phyloP scores from a whole-genome alignment of 2,113 vertebrate species.

The Oryzias melastigma region DNA sequence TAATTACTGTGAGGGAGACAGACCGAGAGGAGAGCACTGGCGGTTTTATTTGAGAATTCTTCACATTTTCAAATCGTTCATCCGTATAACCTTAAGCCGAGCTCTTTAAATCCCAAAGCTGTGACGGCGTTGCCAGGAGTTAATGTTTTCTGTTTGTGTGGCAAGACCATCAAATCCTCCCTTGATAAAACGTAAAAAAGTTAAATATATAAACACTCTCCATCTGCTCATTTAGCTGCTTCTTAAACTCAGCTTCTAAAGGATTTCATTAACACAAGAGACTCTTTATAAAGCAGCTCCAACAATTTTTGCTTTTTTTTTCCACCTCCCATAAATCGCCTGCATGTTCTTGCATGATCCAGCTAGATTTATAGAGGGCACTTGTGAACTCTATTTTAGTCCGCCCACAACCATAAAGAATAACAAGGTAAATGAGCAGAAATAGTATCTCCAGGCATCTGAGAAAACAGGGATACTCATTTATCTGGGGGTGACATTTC shows the following conservation, averaged over 20 bases:
- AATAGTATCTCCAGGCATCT: constrained; percentile 27
- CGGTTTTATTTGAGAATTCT: constrained; percentile 23
- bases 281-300: constrained; percentile 22
- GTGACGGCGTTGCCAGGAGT: constrained; percentile 33
- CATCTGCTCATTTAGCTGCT: constrained; percentile 46
- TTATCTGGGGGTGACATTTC: constrained; percentile 10
- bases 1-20: constrained; percentile 85
- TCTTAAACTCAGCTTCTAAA: constrained; percentile 32
- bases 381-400: constrained; percentile 35
- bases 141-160: constrained; percentile 35
- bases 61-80: constrained; percentile 22
- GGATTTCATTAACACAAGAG: constrained; percentile 23
- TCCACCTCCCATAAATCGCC: constrained; percentile 31
- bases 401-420: constrained; percentile 26
- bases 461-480: constrained; percentile 12
- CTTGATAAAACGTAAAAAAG: constrained; percentile 18
- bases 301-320: constrained; percentile 24
- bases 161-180: constrained; percentile 40
- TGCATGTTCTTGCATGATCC: constrained; percentile 34
- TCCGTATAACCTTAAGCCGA: constrained; percentile 28
- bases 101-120: constrained; percentile 25
- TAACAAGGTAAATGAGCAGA: constrained; percentile 31
- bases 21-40: constrained; percentile 27
- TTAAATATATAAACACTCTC: constrained; percentile 24
- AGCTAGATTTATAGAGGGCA: constrained; percentile 39